These are phyloP conservation scores for Hymenochirus boettgeri DNA, from an alignment of 2,113 vertebrate genomes.

Conservation along the genomic window DNA sequence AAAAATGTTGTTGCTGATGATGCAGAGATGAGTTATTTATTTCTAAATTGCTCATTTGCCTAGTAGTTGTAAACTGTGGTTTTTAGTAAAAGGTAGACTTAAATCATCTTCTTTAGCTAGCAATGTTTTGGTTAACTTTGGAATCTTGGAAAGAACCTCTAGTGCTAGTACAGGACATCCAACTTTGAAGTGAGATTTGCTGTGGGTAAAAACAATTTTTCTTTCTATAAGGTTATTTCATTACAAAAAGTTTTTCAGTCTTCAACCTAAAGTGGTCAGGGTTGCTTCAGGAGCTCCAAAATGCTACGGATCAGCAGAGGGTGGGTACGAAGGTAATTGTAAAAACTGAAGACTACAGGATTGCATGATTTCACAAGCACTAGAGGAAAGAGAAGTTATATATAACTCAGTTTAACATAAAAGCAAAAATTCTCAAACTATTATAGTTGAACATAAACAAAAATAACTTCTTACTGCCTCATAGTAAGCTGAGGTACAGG, in stretches of 20 bases:
- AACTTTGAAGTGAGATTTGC: slow-evolving; percentile 97
- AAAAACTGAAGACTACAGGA: slow-evolving; percentile 96
- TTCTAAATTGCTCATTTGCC: slow-evolving; percentile 58
- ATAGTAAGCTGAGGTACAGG: no score
- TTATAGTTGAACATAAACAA: no score
- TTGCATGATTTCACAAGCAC: slow-evolving; percentile 91
- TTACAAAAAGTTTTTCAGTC: slow-evolving; percentile 80
- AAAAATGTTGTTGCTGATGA: slow-evolving; percentile 53
- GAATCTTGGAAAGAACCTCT: slow-evolving; percentile 96
- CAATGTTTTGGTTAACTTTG: slow-evolving; percentile 78
- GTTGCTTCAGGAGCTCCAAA: slow-evolving; percentile 78
- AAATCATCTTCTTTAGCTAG: slow-evolving; percentile 50
- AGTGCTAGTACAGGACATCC: slow-evolving; percentile 94
- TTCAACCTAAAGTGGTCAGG: slow-evolving; percentile 74
- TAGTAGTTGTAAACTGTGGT: slow-evolving; percentile 43
- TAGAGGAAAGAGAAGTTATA: slow-evolving; percentile 51
- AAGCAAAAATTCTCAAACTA: no score
- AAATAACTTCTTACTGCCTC: no score
- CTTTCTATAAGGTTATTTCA: slow-evolving; percentile 97
- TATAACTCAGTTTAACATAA: no score
- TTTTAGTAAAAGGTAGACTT: slow-evolving; percentile 27
- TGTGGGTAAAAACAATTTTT: slow-evolving; percentile 95
- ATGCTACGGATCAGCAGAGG: slow-evolving; percentile 90
- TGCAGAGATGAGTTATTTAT: slow-evolving; percentile 44
- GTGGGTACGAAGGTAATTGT: slow-evolving; percentile 95